phyloP scores from a whole-genome alignment of 2,888 invertebrate species.

The Cybosia mesomella region DNA sequence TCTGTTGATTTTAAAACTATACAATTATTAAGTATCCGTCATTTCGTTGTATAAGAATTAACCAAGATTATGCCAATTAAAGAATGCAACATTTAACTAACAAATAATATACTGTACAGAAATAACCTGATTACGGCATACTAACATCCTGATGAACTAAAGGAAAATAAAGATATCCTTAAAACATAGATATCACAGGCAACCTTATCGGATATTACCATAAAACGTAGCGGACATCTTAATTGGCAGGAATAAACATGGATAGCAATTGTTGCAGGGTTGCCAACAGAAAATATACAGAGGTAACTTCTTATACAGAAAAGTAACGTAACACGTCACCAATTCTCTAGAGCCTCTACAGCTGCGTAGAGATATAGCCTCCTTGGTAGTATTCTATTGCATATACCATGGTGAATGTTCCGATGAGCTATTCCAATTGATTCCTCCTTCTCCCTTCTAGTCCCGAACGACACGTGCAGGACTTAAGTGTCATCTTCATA shows the following conservation, averaged over 20 bases:
- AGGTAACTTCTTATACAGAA: background rate
- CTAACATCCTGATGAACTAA: background rate
- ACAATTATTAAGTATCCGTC: too few relatives aligned
- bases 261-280: background rate
- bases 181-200: conserved; percentile 9
- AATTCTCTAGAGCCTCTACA: too few relatives aligned
- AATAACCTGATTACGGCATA: conserved; percentile 6
- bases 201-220: conserved; percentile 5
- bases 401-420: too few relatives aligned
- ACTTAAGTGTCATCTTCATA: too few relatives aligned
- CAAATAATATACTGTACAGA: background rate
- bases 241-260: conserved; percentile 1
- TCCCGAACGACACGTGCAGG: too few relatives aligned
- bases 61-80: background rate
- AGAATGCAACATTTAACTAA: background rate
- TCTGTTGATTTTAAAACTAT: too few relatives aligned
- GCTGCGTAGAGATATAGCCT: too few relatives aligned
- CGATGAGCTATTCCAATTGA: too few relatives aligned
- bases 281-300: background rate
- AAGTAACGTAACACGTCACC: background rate
- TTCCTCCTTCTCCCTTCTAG: too few relatives aligned
- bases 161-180: conserved; percentile 10
- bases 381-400: too few relatives aligned
- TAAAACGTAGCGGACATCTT: background rate
- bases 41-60: background rate